Evolutionary conservation across 2,888 invertebrate species (phyloP), one percentile per base, ranked within the genome.

Genomic region (Dusona sp.): DNA sequence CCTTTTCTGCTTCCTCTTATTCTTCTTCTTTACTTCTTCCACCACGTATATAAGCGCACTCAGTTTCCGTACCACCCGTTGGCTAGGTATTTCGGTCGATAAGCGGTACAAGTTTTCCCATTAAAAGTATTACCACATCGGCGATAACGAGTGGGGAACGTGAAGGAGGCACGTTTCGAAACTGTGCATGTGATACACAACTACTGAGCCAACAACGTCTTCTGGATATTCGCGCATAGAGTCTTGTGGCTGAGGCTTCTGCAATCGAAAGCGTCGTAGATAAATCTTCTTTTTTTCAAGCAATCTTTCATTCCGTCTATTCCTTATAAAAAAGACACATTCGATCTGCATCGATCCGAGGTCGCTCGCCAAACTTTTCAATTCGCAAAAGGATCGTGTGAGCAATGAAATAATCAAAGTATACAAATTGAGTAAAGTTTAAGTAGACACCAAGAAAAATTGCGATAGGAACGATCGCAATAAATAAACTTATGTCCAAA

Each of bases 101-200:
- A 86, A 86, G 85, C 79, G 79, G 64, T 79, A 79, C 83, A 83
- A 86, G 85, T 86, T 86, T 83, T 83, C 79, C 85, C 79, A 86
- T 86, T 86, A 86, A 86, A 86, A 86, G 75, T 86, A 86, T 86
- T 83, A 86, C 75, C 85, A 64, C 85, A 79, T 83, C 79, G 79
- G 70, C 72, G 85, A 86, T 86, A 86, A 83, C 79, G 85, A 86
- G 85, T 79, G 83, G 54, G 72, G 57, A 83, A 79, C 85, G 79
- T 67, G 75, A 57, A 64, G 54, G 72, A 75, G 79, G 65, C 85
- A 79, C 79, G 74, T 79, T 65, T 67, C 72, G 79, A 67, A 77
- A 73, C 67, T 72, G 38, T 4, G n/a, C 42, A 25, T 70, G 65
- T 33, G 54, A 64, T 45, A 25, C 22, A 45, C 68, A 61, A 48